Evolutionary conservation across 2,888 invertebrate species (phyloP).

Genomic region (Boloria selene): DNA sequence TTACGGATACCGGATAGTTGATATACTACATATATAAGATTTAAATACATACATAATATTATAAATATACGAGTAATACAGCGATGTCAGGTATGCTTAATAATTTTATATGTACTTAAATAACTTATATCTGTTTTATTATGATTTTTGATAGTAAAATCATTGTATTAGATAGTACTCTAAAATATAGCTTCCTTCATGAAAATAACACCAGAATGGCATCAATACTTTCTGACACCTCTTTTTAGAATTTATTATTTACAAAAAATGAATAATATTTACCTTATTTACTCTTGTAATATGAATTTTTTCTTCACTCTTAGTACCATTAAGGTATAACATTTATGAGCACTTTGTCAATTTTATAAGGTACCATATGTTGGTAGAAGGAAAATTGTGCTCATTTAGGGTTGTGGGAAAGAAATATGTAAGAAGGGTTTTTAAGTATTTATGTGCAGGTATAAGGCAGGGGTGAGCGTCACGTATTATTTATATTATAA

Average conservation of each 20-base stretch:
- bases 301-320: slow-evolving; percentile 18
- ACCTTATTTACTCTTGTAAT: slow-evolving; percentile 18
- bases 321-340: slow-evolving; percentile 25
- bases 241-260: not conserved
- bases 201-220: no score
- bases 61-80: no score
- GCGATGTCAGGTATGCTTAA: no score
- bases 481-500: no score
- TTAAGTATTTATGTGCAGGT: slow-evolving; percentile 10
- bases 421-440: slow-evolving; percentile 14
- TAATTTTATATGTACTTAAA: no score
- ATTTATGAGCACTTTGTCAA: slow-evolving; percentile 32
- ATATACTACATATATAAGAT: no score
- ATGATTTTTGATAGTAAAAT: no score
- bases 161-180: no score
- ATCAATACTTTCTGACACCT: not conserved
- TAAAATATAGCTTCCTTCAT: no score
- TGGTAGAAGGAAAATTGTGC: slow-evolving; percentile 21
- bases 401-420: slow-evolving; percentile 15
- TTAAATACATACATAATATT: no score
- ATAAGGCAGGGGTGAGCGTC: slow-evolving; percentile 1
- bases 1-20: no score
- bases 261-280: not conserved
- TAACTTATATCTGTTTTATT: no score
- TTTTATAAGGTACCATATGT: slow-evolving; percentile 30